Base-by-base conservation (phyloP, 2,113 vertebrate genomes). In the Phrynosoma platyrhinos region DNA sequence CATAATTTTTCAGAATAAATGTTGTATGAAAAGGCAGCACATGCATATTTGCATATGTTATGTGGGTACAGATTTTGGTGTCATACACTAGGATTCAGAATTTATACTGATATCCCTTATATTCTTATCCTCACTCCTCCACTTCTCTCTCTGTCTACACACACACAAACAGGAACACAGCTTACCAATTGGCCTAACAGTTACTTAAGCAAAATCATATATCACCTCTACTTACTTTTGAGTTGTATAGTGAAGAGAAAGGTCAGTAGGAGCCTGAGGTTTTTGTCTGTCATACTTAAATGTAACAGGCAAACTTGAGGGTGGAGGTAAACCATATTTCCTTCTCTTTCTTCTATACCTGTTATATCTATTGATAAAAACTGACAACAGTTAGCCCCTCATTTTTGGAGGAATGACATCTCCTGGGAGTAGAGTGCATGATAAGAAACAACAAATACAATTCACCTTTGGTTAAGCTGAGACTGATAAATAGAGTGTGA, bases 291-390 rank as follows among this genome's bases (percentile, higher is more conserved):
- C 62, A 69, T 30, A 58, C 71, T 83, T 83, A 55, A 83, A 78
- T 88, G 81, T 32, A 78, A 55, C 42, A 55, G n/a, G 47, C n/a
- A 77, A 53, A 53, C 55, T 30, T 66, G 62, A 47, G 36, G 2
- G 8, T 72, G 23, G 69, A 47, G 40, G 4, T 27, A 47, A 32
- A 86, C 6, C 4, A 5, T 25, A 36, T 9, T 9, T 47, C 32
- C 52, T 58, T 18, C 30, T 58, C 4, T 16, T 40, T 23, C 55
- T 75, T 76, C 6, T 12, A 40, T 42, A 77, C 72, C 72, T 82
- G 42, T 88, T 88, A 72, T 83, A 82, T 36, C 42, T 58, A 88
- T 83, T 83, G 87, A 83, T 88, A 88, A 87, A 83, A 88, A 23
- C 52, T 83, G 72, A 40, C 80, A 88, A 77, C 13, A 21, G n/a